Conservation (phyloP, 2,113 vertebrate species). For the Vombatus ursinus region DNA sequence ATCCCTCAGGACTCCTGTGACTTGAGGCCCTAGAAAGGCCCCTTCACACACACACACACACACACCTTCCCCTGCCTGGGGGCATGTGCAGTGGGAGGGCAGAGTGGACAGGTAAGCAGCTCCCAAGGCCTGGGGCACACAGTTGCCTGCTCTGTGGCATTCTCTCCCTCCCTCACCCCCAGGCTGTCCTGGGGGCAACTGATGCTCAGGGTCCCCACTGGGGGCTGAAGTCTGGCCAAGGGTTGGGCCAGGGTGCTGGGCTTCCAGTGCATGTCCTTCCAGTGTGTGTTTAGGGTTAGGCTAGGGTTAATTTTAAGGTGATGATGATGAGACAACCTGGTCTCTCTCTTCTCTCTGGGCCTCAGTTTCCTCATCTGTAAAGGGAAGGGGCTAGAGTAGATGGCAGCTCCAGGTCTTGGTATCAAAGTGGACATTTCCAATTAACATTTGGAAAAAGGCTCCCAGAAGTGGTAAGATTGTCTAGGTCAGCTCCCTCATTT, state of each 20-base stretch:
- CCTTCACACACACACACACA: too few species aligned
- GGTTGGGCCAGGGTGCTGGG: too few species aligned
- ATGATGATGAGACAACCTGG: background rate
- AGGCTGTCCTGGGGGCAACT: too few species aligned
- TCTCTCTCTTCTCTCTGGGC: too few species aligned
- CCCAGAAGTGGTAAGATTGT: too few species aligned
- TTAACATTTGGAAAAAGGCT: background rate
- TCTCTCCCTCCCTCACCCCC: too few species aligned
- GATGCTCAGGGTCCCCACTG: background rate
- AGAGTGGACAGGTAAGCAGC: too few species aligned
- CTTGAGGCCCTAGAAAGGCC: background rate
- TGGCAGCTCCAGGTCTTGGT: background rate
- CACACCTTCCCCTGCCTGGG: too few species aligned
- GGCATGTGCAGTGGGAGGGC: too few species aligned
- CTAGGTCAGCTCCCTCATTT: background rate
- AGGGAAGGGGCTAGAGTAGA: background rate
- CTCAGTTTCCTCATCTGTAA: background rate
- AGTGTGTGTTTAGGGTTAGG: background rate
- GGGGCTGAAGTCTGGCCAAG: too few species aligned
- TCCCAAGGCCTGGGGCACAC: too few species aligned
- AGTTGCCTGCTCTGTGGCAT: too few species aligned
- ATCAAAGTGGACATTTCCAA: background rate
- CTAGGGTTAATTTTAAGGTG: background rate
- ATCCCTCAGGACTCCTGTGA: background rate
- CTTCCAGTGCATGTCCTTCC: background rate